Conservation (phyloP, 2,113 vertebrate species). For the Chaetodon auriga region DNA sequence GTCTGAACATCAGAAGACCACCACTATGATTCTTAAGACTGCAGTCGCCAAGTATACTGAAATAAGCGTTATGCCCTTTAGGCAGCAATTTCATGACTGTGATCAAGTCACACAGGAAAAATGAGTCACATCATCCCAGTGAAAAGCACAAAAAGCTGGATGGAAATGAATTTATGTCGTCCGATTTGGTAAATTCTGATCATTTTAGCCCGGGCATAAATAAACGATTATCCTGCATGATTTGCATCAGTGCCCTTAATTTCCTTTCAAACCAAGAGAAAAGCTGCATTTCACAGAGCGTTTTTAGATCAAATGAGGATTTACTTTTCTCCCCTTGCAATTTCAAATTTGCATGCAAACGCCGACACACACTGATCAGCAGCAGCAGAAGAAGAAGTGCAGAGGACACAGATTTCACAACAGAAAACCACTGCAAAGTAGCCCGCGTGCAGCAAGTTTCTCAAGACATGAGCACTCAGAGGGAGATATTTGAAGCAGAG, state of each 20-base stretch:
- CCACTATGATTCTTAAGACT: background rate
- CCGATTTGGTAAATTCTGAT: background rate
- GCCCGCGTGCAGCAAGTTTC: background rate
- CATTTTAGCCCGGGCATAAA: background rate
- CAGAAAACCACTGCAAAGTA: conserved; percentile 13
- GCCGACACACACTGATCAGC: background rate
- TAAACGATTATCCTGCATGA: background rate
- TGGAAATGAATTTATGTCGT: background rate
- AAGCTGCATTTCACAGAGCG: background rate
- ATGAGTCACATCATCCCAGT: background rate
- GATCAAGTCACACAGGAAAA: conserved; percentile 4
- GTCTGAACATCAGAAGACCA: background rate
- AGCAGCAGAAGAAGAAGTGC: background rate
- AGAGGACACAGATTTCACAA: conserved; percentile 9
- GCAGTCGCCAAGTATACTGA: conserved; percentile 10
- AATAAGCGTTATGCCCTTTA: conserved; percentile 19
- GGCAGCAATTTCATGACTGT: conserved; percentile 13
- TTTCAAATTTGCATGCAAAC: conserved; percentile 1
- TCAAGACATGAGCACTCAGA: background rate
- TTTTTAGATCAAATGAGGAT: background rate
- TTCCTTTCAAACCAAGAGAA: background rate
- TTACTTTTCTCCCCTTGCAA: background rate
- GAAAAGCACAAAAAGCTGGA: background rate
- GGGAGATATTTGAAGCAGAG: background rate
- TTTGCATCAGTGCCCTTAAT: background rate